Evolutionary conservation across 2,113 vertebrate genomes (phyloP), one percentile per base, ranked within the genome.

Genomic region (Oophaga pumilio): DNA sequence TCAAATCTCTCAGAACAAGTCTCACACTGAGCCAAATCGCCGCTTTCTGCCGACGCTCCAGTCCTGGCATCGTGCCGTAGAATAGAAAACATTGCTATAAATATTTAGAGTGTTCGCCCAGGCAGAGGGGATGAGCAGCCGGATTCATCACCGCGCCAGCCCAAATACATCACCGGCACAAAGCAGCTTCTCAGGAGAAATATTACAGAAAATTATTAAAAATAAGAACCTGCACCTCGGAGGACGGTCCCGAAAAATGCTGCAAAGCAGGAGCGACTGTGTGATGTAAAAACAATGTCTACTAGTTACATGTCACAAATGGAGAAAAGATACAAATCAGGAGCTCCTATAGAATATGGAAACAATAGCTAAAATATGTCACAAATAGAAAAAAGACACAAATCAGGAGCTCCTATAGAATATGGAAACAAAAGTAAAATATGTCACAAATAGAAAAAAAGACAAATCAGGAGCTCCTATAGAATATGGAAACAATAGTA

Each of bases 21-120:
- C 5, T 60, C 68, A 84, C 53, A 73, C 83, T 85, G 83, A 22
- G 83, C 83, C 83, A 73, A 85, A 60, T 60, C 52, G 28, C 20
- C 22, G 26, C 50, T 53, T 66, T 71, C 22, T 84, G 68, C 56
- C 33, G 79, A 6, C 69, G 28, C 12, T n/a, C 83, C 76, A 12
- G 4, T 52, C 53, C n/a, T 77, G 84, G 73, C 33, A 69, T 66
- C 62, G 14, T n/a, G n/a, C 82, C 71, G 28, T 33, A 9, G 6
- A n/a, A 76, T 9, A 84, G 5, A 73, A 77, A 52, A 50, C 22
- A 15, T 50, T 53, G 18, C 22, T 8, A 77, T 26, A 84, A 83
- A 84, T 84, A 84, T 84, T 84, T 33, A 64, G 84, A 59, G 57
- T 13, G 22, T 85, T 60, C 59, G 84, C 28, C 52, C 24, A 6